Conservation (phyloP, 1,140 invertebrate species). For the Megalopta genalis region DNA sequence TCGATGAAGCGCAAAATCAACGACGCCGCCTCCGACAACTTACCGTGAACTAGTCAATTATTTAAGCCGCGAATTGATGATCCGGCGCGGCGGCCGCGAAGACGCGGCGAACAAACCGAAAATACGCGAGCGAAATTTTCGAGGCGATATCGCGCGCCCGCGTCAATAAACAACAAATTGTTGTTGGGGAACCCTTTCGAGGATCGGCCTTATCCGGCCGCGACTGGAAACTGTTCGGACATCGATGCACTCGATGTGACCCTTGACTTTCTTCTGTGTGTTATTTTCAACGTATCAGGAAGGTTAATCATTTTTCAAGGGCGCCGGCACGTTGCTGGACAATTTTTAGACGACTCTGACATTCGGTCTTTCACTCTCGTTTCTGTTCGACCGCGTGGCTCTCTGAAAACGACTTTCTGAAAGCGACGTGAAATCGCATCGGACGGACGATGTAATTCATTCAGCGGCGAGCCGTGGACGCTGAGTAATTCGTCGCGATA, state of each 20-base stretch:
- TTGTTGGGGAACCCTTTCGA: neutral
- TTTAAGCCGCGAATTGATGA: constrained; percentile 2
- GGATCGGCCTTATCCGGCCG: neutral
- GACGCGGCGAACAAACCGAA: neutral
- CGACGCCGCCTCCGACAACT: neutral
- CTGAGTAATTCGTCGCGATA: no score
- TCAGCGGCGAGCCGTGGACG: no score
- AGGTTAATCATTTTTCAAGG: neutral
- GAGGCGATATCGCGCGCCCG: no score
- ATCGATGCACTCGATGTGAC: neutral
- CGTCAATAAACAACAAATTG: neutral
- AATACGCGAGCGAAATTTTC: neutral
- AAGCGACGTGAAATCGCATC: no score
- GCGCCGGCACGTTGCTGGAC: no score
- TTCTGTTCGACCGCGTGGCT: no score
- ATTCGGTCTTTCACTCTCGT: no score
- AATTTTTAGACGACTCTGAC: no score
- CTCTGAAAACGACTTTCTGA: no score
- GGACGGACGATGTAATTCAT: no score
- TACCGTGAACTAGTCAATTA: neutral
- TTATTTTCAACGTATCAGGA: neutral
- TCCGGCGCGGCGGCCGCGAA: neutral
- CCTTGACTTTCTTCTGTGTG: neutral
- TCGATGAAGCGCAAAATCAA: constrained; percentile 4
- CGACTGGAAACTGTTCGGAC: neutral